These are phyloP conservation scores for Shinisaurus crocodilurus DNA, from an alignment of 2,113 vertebrate genomes.

Conservation along the genomic window DNA sequence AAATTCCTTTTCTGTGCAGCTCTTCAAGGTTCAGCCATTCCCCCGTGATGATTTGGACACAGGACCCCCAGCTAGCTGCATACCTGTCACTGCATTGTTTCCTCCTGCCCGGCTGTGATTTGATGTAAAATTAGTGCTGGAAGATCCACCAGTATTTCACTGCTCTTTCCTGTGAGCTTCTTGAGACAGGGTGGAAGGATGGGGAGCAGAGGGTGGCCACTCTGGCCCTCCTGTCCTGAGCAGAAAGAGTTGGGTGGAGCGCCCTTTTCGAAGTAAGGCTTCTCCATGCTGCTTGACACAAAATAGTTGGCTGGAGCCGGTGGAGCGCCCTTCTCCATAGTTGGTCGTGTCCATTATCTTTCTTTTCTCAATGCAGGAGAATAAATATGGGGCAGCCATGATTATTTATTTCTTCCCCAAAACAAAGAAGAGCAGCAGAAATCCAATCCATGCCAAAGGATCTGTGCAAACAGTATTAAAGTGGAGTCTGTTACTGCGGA, in stretches of 20 bases:
- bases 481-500: not conserved
- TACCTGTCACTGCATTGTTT: too few species aligned
- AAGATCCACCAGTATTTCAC: not conserved
- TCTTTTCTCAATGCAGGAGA: not conserved
- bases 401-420: too few species aligned
- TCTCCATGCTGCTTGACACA: not conserved
- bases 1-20: too few species aligned
- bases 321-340: not conserved
- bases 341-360: not conserved
- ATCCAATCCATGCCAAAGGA: not conserved
- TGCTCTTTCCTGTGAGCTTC: not conserved
- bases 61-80: too few species aligned
- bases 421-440: accelerated
- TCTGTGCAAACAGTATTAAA: not conserved
- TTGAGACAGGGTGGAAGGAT: not conserved
- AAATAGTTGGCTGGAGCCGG: not conserved
- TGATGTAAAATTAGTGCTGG: too few species aligned
- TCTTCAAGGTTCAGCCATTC: too few species aligned
- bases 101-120: too few species aligned
- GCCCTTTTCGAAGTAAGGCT: not conserved
- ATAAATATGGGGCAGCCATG: not conserved
- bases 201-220: not conserved
- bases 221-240: not conserved
- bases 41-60: too few species aligned
- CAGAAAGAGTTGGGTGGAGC: not conserved